phyloP scores from a whole-genome alignment of 2,113 vertebrate species.

The Spea multiplicata region DNA sequence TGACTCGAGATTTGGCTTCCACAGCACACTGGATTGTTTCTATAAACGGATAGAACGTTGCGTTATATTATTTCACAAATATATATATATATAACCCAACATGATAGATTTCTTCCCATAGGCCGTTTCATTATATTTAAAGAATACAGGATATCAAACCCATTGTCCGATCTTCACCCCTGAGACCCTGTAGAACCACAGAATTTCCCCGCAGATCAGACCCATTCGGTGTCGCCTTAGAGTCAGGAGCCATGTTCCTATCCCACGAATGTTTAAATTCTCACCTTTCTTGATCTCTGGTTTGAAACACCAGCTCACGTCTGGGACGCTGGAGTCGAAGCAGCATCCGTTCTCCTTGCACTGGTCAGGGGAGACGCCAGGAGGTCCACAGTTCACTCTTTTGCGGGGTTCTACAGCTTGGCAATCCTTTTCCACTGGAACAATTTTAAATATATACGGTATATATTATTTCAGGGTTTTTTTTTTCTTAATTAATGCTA shows the following conservation, averaged over 20 bases:
- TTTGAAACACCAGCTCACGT: constrained; percentile 47
- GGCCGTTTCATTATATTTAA: too few relatives aligned
- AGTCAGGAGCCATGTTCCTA: too few relatives aligned
- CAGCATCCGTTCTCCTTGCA: constrained; percentile 27
- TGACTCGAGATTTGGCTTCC: constrained; percentile 39
- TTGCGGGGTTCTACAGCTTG: not conserved
- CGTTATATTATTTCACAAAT: too few relatives aligned
- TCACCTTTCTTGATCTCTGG: constrained; percentile 47
- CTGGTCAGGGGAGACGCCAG: not conserved
- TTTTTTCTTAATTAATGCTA: not conserved
- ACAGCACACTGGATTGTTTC: constrained; percentile 33
- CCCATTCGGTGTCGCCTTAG: too few relatives aligned
- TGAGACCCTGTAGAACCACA: too few relatives aligned
- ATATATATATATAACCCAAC: too few relatives aligned
- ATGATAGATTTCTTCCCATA: too few relatives aligned
- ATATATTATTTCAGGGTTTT: too few relatives aligned
- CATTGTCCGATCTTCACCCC: too few relatives aligned
- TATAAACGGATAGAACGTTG: not conserved
- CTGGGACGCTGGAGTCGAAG: constrained; percentile 27
- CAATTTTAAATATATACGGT: not conserved
- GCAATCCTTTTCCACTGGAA: constrained; percentile 28
- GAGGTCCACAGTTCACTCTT: constrained; percentile 16
- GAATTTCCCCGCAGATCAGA: too few relatives aligned
- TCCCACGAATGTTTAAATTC: too few relatives aligned
- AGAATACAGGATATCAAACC: too few relatives aligned